Conservation (phyloP, 2,113 vertebrate genomes). For the Pholis gunnellus region DNA sequence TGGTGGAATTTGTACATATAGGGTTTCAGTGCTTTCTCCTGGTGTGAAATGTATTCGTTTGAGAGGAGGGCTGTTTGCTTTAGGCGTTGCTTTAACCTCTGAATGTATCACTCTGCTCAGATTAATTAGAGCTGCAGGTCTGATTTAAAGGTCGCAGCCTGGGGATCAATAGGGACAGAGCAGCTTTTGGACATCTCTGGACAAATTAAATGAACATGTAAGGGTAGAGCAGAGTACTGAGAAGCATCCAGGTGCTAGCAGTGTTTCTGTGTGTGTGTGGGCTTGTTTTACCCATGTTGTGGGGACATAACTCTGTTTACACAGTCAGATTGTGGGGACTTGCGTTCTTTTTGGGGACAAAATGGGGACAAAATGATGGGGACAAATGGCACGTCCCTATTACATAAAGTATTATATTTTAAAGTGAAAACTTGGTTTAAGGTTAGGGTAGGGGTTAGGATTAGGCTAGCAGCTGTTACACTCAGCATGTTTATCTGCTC, state of each 20-base stretch:
- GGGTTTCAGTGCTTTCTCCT: conserved; percentile 20
- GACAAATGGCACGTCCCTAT: background rate
- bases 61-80: conserved; percentile 15
- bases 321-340: background rate
- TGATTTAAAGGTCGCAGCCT: conserved; percentile 69
- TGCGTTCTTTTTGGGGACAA: background rate
- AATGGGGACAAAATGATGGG: no score
- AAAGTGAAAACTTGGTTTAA: background rate
- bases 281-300: background rate
- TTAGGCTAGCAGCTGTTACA: background rate
- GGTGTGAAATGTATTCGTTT: conserved; percentile 33
- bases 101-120: conserved; percentile 60
- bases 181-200: conserved; percentile 38
- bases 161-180: conserved; percentile 56
- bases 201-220: conserved; percentile 66
- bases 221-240: conserved; percentile 21
- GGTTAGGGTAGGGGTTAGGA: background rate
- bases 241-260: conserved; percentile 14
- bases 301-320: no score
- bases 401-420: background rate
- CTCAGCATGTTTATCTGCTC: background rate
- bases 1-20: conserved; percentile 42
- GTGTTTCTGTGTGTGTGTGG: background rate
- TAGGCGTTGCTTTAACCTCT: conserved; percentile 40
- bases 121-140: conserved; percentile 71